Evolutionary conservation across 2,888 invertebrate genomes (phyloP).

Genomic region (Drosophila monieri): DNA sequence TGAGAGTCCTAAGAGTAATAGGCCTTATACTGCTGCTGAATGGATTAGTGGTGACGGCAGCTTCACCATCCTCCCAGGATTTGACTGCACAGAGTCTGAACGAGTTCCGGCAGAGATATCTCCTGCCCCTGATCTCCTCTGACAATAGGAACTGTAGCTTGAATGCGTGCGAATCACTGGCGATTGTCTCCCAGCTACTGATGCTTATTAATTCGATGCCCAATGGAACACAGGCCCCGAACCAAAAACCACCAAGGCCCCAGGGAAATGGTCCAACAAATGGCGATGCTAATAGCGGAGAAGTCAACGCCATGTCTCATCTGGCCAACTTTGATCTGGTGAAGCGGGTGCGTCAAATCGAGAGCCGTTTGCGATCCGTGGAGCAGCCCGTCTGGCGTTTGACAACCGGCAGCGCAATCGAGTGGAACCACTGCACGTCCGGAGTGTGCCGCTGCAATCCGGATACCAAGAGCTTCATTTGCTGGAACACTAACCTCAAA

Average conservation of each 20-base stretch:
- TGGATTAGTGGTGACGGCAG: constrained; percentile 7
- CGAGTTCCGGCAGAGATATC: constrained; percentile 71
- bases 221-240: constrained; percentile 21
- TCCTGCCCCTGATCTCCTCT: constrained; percentile 68
- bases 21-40: constrained; percentile 17
- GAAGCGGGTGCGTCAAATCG: constrained; percentile 84
- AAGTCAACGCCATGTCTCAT: constrained; percentile 53
- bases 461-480: constrained; percentile 87
- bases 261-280: constrained; percentile 4
- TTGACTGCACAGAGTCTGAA: constrained; percentile 60
- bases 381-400: constrained; percentile 89
- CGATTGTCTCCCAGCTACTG: constrained; percentile 81
- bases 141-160: constrained; percentile 83
- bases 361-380: constrained; percentile 86
- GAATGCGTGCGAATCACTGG: constrained; percentile 84
- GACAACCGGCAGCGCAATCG: constrained; percentile 84
- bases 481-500: constrained; percentile 86
- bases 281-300: constrained; percentile 18
- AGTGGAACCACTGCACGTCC: constrained; percentile 87
- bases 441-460: constrained; percentile 88
- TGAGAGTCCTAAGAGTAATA: constrained; percentile 15
- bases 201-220: constrained; percentile 67
- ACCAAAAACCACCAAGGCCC: neutral
- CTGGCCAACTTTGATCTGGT: constrained; percentile 69
- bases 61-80: constrained; percentile 20